Evolutionary conservation across 2,888 invertebrate genomes (phyloP).

Genomic region (Arenicola marina): DNA sequence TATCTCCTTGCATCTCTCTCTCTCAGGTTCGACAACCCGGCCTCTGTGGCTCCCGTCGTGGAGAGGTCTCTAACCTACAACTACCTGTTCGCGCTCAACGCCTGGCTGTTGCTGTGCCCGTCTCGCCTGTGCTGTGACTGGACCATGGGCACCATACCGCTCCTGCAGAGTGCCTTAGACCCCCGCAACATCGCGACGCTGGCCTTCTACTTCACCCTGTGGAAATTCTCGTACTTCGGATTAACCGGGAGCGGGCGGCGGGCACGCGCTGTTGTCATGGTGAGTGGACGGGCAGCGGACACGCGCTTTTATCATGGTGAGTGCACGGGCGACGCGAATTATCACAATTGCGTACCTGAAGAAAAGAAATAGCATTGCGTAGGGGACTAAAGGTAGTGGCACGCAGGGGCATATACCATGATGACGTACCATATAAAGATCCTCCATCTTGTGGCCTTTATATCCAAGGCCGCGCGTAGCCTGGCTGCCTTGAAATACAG

Average conservation of each 20-base stretch:
- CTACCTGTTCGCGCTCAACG: slow-evolving; percentile 87
- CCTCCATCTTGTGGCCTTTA: too few relatives aligned
- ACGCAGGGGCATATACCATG: too few relatives aligned
- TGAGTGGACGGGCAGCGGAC: too few relatives aligned
- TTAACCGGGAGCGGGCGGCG: slow-evolving; percentile 39
- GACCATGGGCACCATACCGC: slow-evolving; percentile 95
- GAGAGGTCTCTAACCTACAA: slow-evolving; percentile 87
- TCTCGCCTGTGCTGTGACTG: slow-evolving; percentile 94
- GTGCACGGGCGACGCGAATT: too few relatives aligned
- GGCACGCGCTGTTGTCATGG: slow-evolving; percentile 73
- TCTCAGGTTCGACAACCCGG: slow-evolving; percentile 92
- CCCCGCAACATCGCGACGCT: slow-evolving; percentile 80
- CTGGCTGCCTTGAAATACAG: too few relatives aligned
- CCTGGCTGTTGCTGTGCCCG: slow-evolving; percentile 87
- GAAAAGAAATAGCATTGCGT: too few relatives aligned
- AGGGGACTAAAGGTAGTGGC: too few relatives aligned
- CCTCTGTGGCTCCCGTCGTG: slow-evolving; percentile 84
- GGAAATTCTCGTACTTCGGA: slow-evolving; percentile 42
- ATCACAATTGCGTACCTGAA: too few relatives aligned
- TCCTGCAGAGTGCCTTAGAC: slow-evolving; percentile 80
- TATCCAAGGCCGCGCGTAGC: too few relatives aligned
- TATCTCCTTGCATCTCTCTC: too few relatives aligned
- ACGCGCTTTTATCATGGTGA: too few relatives aligned
- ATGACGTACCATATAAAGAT: too few relatives aligned
- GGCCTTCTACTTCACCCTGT: slow-evolving; percentile 68